Base-by-base conservation (phyloP, 2,888 invertebrate genomes). In the Orthonychiurus folsomi region DNA sequence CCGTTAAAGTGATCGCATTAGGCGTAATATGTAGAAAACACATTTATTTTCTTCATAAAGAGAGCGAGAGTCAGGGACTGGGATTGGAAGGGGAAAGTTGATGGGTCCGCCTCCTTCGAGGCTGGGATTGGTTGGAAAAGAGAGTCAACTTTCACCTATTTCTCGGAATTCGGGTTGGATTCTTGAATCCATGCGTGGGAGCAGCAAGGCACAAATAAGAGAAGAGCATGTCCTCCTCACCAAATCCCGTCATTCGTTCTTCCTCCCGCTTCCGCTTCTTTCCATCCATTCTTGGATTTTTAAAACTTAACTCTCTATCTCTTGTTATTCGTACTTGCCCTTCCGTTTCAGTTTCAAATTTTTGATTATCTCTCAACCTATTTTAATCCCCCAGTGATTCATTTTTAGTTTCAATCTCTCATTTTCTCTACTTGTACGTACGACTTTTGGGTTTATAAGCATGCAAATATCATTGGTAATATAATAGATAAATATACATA, bases 71-170 rank as follows among this genome's bases (percentile, higher is more conserved):
- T 54, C 60, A 65, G 61, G 61, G 52, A 56, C 61, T 61, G 28
- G 65, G 70, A 70, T 70, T 70, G 70, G 70, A 26, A 50, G 62
- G 63, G 54, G 66, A 64, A 70, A 67, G 63, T 62, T 60, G 61
- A 52, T 52, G 61, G 63, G 28, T 57, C 70, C 65, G 66, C 69
- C 62, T 61, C 56, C 60, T 60, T 57, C 25, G 47, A 9, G 9
- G 3, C n/a, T 23, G 5, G 5, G 52, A 52, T 52, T 52, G 52
- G 52, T 20, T n/a, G 52, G 52, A 9, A 15, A 37, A 37, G 37
- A 15, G 37, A 52, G 20, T 23, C 24, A 23, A 52, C 52, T 52
- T 52, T 52, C 52, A 21, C 52, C 52, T 52, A 48, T 21, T 52
- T 52, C 9, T 5, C 3, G 52, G 20, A 52, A 20, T 21, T n/a